These are phyloP conservation scores for Brachionus calyciflorus DNA, from an alignment of 1,140 invertebrate species.

Conservation along the genomic window DNA sequence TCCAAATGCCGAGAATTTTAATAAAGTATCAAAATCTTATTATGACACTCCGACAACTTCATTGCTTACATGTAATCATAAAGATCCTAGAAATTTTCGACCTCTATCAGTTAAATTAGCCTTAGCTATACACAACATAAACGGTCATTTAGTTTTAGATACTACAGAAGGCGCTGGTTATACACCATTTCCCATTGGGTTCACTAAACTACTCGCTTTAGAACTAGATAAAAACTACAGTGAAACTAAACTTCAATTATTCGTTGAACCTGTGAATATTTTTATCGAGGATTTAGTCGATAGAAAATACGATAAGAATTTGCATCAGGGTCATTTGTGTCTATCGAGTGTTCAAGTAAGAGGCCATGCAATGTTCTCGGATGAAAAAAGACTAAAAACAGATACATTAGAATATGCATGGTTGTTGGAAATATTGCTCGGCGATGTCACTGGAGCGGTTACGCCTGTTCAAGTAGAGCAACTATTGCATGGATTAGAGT, in stretches of 20 bases:
- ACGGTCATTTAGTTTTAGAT: conserved; percentile 70
- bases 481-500: conserved; percentile 32
- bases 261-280: conserved; percentile 76
- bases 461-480: conserved; percentile 62
- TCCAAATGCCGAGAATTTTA: neutral
- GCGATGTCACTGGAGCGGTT: conserved; percentile 64
- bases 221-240: conserved; percentile 90
- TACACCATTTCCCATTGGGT: conserved; percentile 76
- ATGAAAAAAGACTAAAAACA: conserved; percentile 81
- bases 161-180: conserved; percentile 49
- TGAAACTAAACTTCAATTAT: conserved; percentile 83
- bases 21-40: neutral
- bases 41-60: neutral
- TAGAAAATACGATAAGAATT: conserved; percentile 68
- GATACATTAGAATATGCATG: conserved; percentile 96
- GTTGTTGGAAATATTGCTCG: conserved; percentile 68
- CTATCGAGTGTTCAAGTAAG: conserved; percentile 82
- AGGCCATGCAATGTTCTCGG: conserved; percentile 95
- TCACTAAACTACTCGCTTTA: conserved; percentile 85
- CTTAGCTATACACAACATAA: conserved; percentile 89
- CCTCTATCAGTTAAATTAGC: conserved; percentile 85
- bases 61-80: conserved; percentile 7
- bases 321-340: conserved; percentile 82
- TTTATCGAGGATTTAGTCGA: conserved; percentile 54
- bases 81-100: conserved; percentile 78